Evolutionary conservation across 2,888 invertebrate species (phyloP).

Genomic region (Neoitamus cyanurus): DNA sequence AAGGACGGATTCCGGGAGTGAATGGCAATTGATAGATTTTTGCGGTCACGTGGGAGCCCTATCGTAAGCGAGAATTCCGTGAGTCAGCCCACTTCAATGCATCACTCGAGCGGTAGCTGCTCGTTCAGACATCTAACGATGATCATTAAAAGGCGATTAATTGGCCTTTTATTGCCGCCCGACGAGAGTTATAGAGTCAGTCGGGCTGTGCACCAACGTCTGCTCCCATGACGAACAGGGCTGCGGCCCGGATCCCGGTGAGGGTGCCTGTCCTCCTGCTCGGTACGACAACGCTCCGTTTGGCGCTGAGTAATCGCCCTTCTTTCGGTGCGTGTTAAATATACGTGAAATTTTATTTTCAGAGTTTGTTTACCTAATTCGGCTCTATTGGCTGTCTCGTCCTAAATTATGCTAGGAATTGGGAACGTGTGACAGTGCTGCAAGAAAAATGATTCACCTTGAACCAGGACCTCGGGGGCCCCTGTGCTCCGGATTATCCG

Average conservation of each 20-base stretch:
- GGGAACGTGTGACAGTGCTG: slow-evolving; percentile 13
- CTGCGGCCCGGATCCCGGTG: not conserved
- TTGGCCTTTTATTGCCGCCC: slow-evolving; percentile 32
- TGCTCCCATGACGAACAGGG: not conserved
- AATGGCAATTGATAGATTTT: slow-evolving; percentile 9
- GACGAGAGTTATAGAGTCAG: slow-evolving; percentile 36
- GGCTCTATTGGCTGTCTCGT: slow-evolving; percentile 39
- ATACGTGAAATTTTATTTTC: slow-evolving; percentile 43
- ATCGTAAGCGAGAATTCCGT: not conserved
- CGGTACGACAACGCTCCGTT: slow-evolving; percentile 14
- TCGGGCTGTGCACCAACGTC: not conserved
- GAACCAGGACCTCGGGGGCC: not conserved
- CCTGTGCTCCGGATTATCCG: slow-evolving; percentile 20
- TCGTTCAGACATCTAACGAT: slow-evolving; percentile 25
- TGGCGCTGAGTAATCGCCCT: slow-evolving; percentile 26
- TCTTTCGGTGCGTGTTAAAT: slow-evolving; percentile 39
- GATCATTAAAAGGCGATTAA: slow-evolving; percentile 44
- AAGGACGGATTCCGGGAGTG: not conserved
- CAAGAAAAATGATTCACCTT: slow-evolving; percentile 41
- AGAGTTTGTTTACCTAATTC: slow-evolving; percentile 45
- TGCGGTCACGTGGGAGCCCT: not conserved
- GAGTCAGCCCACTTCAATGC: slow-evolving; percentile 3
- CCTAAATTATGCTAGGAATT: slow-evolving; percentile 34
- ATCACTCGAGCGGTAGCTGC: not conserved
- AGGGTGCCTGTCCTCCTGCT: not conserved